A percentile compares a stretch with the other conserved stretches of the same genome.
These are phyloP conservation scores for Pteria penguin DNA, from an alignment of 2,888 invertebrate genomes.

Conservation along the genomic window DNA sequence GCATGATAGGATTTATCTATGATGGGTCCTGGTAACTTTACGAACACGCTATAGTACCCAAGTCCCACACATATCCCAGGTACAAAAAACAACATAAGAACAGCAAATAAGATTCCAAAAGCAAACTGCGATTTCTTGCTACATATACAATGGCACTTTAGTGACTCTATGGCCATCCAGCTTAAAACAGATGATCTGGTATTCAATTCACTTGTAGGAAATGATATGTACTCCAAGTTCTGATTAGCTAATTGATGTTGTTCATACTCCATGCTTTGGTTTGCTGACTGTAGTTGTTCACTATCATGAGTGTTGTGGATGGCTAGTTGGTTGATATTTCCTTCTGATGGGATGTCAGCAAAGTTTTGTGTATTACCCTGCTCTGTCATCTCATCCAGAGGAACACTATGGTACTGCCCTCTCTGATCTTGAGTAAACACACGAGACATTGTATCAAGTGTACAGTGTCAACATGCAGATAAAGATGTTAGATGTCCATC, in stretches of 20 bases:
- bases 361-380: neutral
- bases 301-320: neutral
- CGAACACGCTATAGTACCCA: conserved; percentile 63
- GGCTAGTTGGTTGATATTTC: neutral
- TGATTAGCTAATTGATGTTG: neutral
- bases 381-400: neutral
- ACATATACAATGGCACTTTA: neutral
- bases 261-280: neutral
- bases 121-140: neutral
- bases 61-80: conserved; percentile 52
- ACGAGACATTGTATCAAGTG: neutral
- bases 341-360: neutral
- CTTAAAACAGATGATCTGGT: neutral
- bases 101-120: conserved; percentile 47
- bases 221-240: neutral
- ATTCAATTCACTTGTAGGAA: neutral
- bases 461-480: no score
- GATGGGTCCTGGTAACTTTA: conserved; percentile 60
- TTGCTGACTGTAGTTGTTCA: neutral
- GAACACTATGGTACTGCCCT: neutral
- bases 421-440: neutral
- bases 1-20: conserved; percentile 75
- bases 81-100: conserved; percentile 48
- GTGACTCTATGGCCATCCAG: no score
- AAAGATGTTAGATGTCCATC: no score